Conservation (phyloP, 2,888 invertebrate species). For the Ethmia dodecea region DNA sequence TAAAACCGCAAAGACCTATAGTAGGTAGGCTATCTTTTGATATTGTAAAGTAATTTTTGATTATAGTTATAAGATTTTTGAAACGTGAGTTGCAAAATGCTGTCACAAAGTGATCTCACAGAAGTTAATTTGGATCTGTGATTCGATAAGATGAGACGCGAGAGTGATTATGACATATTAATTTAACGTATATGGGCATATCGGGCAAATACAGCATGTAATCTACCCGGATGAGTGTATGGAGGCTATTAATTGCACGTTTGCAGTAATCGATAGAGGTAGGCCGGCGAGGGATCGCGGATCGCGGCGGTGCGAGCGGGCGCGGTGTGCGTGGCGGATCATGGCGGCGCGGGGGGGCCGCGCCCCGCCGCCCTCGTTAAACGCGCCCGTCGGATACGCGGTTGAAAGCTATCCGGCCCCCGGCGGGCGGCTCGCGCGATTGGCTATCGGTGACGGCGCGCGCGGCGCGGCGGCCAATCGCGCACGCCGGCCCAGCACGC, state of each 20-base stretch:
- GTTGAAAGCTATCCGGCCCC: constrained; percentile 70
- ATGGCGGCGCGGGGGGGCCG: constrained; percentile 71
- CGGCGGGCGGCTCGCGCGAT: constrained; percentile 54
- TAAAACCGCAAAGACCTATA: no score
- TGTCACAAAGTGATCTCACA: no score
- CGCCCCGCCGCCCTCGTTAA: constrained; percentile 69
- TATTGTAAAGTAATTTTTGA: no score
- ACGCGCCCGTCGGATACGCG: constrained; percentile 69
- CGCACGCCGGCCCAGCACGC: constrained; percentile 40
- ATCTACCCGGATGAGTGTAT: constrained; percentile 64
- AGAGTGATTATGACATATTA: constrained; percentile 16
- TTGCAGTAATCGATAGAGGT: constrained; percentile 68
- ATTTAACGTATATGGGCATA: constrained; percentile 21
- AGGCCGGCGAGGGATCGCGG: constrained; percentile 18
- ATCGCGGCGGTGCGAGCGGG: constrained; percentile 16
- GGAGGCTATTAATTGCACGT: constrained; percentile 74
- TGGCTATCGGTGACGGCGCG: no score
- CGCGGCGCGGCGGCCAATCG: constrained; percentile 64
- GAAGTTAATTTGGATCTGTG: no score
- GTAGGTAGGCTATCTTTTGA: no score
- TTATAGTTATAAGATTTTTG: no score
- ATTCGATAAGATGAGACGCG: no score
- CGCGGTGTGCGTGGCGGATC: constrained; percentile 67
- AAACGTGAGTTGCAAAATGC: no score
- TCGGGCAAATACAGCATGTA: constrained; percentile 59